Conservation (phyloP, 2,113 vertebrate genomes). For the Lepisosteus osseus region DNA sequence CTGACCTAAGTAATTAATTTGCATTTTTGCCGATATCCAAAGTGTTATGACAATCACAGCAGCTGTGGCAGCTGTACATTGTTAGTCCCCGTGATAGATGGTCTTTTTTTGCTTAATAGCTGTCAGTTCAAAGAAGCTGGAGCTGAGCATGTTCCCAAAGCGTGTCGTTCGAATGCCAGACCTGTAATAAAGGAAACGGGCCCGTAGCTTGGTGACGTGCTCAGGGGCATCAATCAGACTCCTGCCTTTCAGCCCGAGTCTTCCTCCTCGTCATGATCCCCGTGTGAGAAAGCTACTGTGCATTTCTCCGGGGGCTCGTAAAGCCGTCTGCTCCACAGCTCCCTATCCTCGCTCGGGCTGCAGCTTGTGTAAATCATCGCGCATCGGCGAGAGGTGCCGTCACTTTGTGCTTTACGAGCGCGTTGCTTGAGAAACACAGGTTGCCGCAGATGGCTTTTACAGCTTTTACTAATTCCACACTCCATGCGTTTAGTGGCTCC, state of each 20-base stretch:
- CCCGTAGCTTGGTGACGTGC: neutral
- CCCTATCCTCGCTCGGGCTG: slow-evolving; percentile 10
- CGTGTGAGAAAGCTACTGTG: neutral
- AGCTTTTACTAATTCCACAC: neutral
- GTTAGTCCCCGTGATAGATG: too few relatives aligned
- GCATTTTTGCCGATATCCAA: too few relatives aligned
- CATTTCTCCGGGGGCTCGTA: slow-evolving; percentile 5
- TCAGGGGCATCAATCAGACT: slow-evolving; percentile 3
- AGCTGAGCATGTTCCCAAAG: too few relatives aligned
- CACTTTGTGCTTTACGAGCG: slow-evolving; percentile 17
- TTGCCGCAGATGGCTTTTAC: neutral
- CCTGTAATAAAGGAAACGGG: neutral
- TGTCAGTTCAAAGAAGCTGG: too few relatives aligned
- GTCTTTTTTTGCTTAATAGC: too few relatives aligned
- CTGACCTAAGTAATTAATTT: too few relatives aligned
- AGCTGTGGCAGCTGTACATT: too few relatives aligned
- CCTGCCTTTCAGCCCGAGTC: neutral
- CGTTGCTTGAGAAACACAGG: neutral
- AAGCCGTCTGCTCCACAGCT: slow-evolving; percentile 12
- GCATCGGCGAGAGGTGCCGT: neutral
- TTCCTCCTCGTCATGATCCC: slow-evolving; percentile 5
- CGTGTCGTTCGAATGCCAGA: too few relatives aligned
- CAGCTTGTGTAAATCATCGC: slow-evolving; percentile 18
- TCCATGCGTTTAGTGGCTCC: too few relatives aligned
- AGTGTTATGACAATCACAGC: too few relatives aligned